Conservation (phyloP, 2,113 vertebrate genomes). For the Sialia sialis region DNA sequence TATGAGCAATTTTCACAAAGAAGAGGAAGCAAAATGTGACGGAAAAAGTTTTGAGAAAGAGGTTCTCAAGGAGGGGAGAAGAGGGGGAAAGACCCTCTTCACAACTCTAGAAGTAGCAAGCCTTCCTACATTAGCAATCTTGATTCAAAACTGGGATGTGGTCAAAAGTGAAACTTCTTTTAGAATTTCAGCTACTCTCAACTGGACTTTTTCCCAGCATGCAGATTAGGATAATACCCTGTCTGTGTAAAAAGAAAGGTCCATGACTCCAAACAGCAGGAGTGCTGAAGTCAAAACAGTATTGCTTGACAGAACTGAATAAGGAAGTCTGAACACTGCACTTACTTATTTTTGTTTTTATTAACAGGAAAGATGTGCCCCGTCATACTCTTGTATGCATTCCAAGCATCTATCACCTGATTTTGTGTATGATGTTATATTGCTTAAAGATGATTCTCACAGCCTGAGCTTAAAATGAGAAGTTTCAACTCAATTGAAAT, state of each 20-base stretch:
- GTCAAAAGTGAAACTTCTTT: slow-evolving; percentile 22
- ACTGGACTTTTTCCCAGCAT: neutral
- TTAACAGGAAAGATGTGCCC: neutral
- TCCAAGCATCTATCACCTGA: neutral
- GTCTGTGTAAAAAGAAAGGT: slow-evolving; percentile 8
- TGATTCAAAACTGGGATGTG: neutral
- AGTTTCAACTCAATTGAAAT: slow-evolving; percentile 40
- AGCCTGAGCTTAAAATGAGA: slow-evolving; percentile 37
- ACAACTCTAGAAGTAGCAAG: neutral
- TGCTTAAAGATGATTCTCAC: neutral
- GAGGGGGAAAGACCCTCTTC: neutral
- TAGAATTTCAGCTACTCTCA: neutral
- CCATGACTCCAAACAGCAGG: neutral
- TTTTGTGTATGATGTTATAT: neutral
- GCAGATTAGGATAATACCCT: slow-evolving; percentile 3
- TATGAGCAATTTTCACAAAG: neutral
- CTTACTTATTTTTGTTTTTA: neutral
- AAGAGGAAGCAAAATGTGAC: neutral
- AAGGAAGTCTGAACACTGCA: neutral
- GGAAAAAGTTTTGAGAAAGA: neutral
- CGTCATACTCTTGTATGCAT: neutral
- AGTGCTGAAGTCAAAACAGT: neutral
- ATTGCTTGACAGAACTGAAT: neutral
- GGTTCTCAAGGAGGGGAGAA: neutral
- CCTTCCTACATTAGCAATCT: neutral